Conservation (phyloP, 1,140 invertebrate species). For the Acyrthosiphon pisum region DNA sequence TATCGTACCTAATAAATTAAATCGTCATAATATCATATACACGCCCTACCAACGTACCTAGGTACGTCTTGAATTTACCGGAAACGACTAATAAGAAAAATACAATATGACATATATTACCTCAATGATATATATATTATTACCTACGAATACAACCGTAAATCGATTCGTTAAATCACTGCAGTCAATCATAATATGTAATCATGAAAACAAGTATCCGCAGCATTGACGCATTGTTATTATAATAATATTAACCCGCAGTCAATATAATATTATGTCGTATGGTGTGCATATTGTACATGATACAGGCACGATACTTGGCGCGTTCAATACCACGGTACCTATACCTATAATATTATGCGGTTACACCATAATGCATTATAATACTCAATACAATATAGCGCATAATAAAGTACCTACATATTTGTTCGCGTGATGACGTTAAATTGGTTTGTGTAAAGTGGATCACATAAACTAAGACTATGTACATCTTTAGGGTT, state of each 20-base stretch:
- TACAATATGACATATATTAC: neutral
- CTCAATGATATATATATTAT: no score
- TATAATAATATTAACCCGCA: neutral
- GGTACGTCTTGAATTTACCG: neutral
- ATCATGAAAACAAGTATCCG: neutral
- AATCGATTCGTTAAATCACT: neutral
- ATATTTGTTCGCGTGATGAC: no score
- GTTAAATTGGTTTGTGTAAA: no score
- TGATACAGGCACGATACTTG: neutral
- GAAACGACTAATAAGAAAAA: neutral
- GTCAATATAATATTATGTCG: neutral
- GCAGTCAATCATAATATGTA: neutral
- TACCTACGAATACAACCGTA: neutral
- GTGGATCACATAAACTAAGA: neutral
- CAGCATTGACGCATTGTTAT: neutral
- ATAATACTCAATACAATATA: neutral
- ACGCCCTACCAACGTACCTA: neutral
- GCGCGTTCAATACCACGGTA: no score
- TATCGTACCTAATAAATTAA: neutral
- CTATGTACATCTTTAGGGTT: no score
- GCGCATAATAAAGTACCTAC: neutral
- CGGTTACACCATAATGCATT: neutral
- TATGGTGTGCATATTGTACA: neutral
- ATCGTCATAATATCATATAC: constrained; percentile 15
- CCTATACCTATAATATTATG: no score